Base-by-base conservation (phyloP, 2,113 vertebrate species). In the Tetraodon nigroviridis region DNA sequence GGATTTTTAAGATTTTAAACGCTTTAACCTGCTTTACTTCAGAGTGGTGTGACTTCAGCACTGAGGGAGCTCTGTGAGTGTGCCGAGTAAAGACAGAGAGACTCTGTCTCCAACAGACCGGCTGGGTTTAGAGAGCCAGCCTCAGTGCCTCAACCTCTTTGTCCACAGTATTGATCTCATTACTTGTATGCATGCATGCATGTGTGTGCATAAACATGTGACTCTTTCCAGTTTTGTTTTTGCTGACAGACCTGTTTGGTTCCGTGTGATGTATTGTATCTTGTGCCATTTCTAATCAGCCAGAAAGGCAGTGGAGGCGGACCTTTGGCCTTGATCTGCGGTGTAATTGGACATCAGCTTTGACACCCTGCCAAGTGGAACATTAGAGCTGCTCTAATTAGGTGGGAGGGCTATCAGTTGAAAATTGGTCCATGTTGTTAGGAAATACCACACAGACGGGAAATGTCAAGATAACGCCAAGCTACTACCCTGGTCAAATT, bases 301-400 rank as follows among this genome's bases (percentile, higher is more conserved):
- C 65, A 19, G 67, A 64, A 81, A 79, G 80, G 79, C 64, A 64
- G 75, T 49, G 79, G 85, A 86, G 86, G 77, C 63, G 79, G 83
- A 88, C 85, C 87, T 87, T 89, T 87, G 81, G 81, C 87, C 84
- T 80, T 81, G 84, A 85, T 86, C 83, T 77, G 76, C 72, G 66
- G 69, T 86, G 79, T 91, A 90, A 91, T 90, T 90, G 90, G 90
- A 87, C 86, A 83, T 66, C 77, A 81, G 72, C 75, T 88, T 86
- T 87, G 89, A 87, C 89, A 88, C 81, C 79, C 80, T 49, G 81
- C 69, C 68, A 84, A 89, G 80, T 89, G 78, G 88, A 90, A 90
- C 88, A 89, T 89, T 86, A 89, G 81, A 81, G 80, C 62, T 44
- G 67, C 73, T 64, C 87, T 90, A 91, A 91, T 90, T 90, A 88